Percentiles rank a stretch among this genome's conserved stretches.
These are phyloP conservation scores for Adelphocoris suturalis DNA, from an alignment of 2,888 invertebrate genomes.

Conservation along the genomic window DNA sequence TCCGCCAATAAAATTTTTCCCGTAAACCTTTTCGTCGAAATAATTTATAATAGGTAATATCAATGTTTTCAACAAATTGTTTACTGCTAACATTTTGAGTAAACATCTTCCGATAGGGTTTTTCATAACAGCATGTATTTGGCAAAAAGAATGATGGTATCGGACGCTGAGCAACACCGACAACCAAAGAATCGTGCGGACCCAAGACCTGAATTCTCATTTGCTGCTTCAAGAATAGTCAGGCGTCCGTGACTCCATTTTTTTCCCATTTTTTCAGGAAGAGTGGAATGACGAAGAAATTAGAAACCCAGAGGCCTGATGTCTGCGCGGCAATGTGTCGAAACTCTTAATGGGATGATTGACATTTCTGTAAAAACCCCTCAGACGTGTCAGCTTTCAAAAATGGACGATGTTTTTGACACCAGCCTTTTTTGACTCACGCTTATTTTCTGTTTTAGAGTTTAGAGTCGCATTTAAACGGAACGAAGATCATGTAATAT, in stretches of 20 bases:
- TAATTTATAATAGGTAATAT: no score
- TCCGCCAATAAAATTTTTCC: no score
- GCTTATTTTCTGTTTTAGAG: no score
- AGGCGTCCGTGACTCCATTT: not conserved
- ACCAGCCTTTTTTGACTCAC: no score
- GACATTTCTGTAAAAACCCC: conserved; percentile 1
- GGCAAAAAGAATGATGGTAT: no score
- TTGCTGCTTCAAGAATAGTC: not conserved
- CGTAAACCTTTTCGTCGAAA: no score
- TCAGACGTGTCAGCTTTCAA: conserved; percentile 3
- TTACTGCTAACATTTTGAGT: no score
- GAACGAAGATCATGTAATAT: no score
- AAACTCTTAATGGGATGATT: conserved; percentile 27
- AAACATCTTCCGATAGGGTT: no score
- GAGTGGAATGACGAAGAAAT: not conserved
- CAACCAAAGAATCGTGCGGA: not conserved
- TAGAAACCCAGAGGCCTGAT: not conserved
- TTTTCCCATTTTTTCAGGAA: not conserved
- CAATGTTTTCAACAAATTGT: no score
- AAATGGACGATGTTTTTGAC: not conserved
- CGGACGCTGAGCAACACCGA: not conserved
- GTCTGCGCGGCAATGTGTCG: not conserved
- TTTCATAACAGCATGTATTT: no score
- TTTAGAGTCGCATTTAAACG: no score
- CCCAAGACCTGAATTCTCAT: not conserved